Percentiles rank a stretch among this genome's conserved stretches.
These are phyloP conservation scores for Philonicus albiceps DNA, from an alignment of 2,888 invertebrate genomes.

Conservation along the genomic window DNA sequence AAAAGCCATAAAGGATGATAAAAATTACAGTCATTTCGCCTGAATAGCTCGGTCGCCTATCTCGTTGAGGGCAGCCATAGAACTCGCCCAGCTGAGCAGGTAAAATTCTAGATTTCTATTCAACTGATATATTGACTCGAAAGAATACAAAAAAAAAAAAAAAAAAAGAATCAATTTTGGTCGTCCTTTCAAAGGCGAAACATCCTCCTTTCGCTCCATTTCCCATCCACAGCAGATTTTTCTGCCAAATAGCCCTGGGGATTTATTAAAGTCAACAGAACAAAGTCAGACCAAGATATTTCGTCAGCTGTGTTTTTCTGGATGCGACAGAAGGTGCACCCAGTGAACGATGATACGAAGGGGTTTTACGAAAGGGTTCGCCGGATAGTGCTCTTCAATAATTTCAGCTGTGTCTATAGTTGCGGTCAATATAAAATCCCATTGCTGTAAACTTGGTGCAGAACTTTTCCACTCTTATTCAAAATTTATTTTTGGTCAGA, in stretches of 20 bases:
- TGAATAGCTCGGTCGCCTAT: neutral
- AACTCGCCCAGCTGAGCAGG: neutral
- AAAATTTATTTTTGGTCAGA: neutral
- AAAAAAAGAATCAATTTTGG: neutral
- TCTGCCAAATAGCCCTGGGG: neutral
- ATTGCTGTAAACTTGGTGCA: neutral
- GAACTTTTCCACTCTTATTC: neutral
- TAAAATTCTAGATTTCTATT: neutral
- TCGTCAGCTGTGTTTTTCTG: neutral
- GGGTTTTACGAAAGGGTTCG: neutral
- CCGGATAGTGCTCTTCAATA: neutral
- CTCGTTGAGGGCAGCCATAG: neutral
- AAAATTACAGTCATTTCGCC: neutral
- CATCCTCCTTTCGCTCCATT: neutral
- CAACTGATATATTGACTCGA: neutral
- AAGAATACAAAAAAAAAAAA: neutral
- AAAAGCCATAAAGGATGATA: neutral
- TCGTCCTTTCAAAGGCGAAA: neutral
- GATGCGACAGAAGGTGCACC: neutral
- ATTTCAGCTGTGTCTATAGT: neutral
- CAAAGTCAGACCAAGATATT: neutral
- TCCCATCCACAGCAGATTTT: neutral
- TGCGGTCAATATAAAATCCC: neutral
- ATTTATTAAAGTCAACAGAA: neutral
- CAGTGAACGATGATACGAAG: neutral